Evolutionary conservation across 2,888 invertebrate genomes (phyloP), one percentile per base, ranked within the genome.

Genomic region (Lysandra bellargus): DNA sequence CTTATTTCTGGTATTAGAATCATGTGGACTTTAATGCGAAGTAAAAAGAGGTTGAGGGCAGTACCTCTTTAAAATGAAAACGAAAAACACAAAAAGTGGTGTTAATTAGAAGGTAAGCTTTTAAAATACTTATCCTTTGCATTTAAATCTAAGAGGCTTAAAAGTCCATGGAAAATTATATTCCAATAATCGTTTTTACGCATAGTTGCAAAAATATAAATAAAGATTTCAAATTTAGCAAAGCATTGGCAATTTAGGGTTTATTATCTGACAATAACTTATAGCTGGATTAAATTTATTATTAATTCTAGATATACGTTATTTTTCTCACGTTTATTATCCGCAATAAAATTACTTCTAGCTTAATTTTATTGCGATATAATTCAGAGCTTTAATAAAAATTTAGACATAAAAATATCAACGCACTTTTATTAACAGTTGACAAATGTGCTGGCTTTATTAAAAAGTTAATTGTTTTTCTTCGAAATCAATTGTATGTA

Each of bases 1-100:
- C 80, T 81, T 80, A 81, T 80, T 78, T 82, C 78, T 74, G 57
- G 78, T 80, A 80, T 76, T 79, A 78, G 80, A 81, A 80, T 82
- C 57, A 80, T 72, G 74, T 79, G 79, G 78, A 53, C 30, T 4
- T 82, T 78, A 73, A 77, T 40, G 30, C 74, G 77, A 74, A 1
- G 73, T 40, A 12, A 64, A 64, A 12, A 4, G 30, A 1, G 1
- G 33, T 3, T 61, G 9, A 23, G 61, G 61, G 7, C 23, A 23
- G 9, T 6, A 9, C 23, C 2, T 61, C 3, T 23, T 23, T 9
- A 61, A 23, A n/a, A 44, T 44, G 9, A 44, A 44, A 44, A 44
- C 7, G 9, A 44, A 44, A 44, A 44, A 44, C 44, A 44, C 44
- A 44, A 44, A 40, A 6, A 44, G 7, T 44, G 9, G 44, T 9